These are phyloP conservation scores for Microchirus variegatus DNA, from an alignment of 2,797 vertebrate species.

Conservation along the genomic window DNA sequence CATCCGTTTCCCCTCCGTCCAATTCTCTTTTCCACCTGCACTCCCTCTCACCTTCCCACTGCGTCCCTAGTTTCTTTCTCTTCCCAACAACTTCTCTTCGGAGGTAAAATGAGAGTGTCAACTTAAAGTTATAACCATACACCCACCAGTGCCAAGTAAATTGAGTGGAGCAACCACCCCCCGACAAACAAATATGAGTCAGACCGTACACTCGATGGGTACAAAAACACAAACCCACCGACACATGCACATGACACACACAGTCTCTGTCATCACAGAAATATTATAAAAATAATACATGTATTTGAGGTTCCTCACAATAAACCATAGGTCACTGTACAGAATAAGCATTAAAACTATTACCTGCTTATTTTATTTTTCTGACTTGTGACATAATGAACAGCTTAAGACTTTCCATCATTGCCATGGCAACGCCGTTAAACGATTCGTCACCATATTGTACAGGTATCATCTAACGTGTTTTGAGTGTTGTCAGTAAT, in stretches of 20 bases:
- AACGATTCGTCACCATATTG: too few relatives aligned
- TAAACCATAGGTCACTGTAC: too few relatives aligned
- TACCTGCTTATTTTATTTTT: too few relatives aligned
- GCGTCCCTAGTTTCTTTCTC: slow-evolving; percentile 38
- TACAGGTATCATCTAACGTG: too few relatives aligned
- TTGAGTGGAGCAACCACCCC: slow-evolving; percentile 68
- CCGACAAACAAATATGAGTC: slow-evolving; percentile 57
- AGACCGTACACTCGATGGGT: slow-evolving; percentile 12
- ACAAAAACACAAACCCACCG: slow-evolving; percentile 5
- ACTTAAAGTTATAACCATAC: slow-evolving; percentile 71
- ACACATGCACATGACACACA: slow-evolving; percentile 18
- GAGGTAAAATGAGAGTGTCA: slow-evolving; percentile 53
- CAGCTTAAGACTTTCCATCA: too few relatives aligned
- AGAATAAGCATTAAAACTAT: too few relatives aligned
- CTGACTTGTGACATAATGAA: neutral
- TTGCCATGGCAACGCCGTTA: too few relatives aligned
- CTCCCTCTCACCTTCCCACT: neutral
- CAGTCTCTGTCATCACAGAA: slow-evolving; percentile 13
- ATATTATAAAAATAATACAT: slow-evolving; percentile 2
- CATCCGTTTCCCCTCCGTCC: neutral
- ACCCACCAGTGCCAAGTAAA: slow-evolving; percentile 76
- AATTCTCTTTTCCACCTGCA: neutral
- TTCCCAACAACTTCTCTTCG: slow-evolving; percentile 25
- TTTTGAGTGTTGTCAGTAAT: too few relatives aligned
- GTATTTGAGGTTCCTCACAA: too few relatives aligned